Evolutionary conservation across 2,113 vertebrate species (phyloP).

Genomic region (Aphelocoma coerulescens): DNA sequence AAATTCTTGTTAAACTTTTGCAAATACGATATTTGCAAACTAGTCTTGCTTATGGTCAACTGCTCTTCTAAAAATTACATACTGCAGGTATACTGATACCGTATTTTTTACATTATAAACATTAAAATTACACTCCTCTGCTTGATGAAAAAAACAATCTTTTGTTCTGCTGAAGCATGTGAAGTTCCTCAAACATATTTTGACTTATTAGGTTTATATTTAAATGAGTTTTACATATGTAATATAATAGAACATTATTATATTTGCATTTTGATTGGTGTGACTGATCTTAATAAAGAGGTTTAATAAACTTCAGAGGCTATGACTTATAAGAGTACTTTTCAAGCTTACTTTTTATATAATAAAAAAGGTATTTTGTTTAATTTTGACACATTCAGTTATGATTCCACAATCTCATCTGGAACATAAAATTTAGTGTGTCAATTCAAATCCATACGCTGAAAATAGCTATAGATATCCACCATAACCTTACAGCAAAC

Average conservation of each 20-base stretch:
- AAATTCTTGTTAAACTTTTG: neutral
- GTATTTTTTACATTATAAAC: neutral
- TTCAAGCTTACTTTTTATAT: neutral
- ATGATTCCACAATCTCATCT: neutral
- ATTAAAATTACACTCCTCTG: neutral
- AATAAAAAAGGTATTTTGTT: neutral
- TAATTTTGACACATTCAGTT: neutral
- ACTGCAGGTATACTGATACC: neutral
- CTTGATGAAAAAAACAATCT: neutral
- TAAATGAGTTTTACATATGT: neutral
- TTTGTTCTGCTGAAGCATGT: neutral
- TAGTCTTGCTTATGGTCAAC: neutral
- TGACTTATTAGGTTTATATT: neutral
- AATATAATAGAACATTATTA: neutral
- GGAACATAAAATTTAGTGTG: neutral
- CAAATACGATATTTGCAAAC: neutral
- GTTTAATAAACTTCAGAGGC: neutral
- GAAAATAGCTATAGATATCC: neutral
- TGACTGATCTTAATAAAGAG: neutral
- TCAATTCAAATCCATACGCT: neutral
- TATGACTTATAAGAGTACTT: neutral
- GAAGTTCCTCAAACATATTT: neutral
- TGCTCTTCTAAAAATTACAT: neutral
- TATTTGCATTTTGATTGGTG: neutral
- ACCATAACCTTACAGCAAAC: neutral